phyloP scores from a whole-genome alignment of 2,888 invertebrate species.

The Trissoscelio sp. region DNA sequence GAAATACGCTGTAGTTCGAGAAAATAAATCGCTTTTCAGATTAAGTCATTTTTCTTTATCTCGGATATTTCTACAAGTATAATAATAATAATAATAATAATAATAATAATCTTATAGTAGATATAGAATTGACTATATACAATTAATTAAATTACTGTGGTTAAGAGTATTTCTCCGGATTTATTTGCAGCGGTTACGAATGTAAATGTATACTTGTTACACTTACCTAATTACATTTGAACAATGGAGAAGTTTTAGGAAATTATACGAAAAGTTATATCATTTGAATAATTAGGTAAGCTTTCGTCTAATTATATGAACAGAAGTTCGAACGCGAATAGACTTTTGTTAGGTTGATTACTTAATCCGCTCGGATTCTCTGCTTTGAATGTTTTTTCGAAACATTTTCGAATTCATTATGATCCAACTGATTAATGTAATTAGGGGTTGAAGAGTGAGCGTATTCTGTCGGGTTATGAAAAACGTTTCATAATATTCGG shows the following conservation, averaged over 20 bases:
- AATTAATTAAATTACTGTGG: too few species aligned
- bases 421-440: neutral
- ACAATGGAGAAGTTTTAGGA: neutral
- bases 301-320: slow-evolving; percentile 11
- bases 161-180: too few species aligned
- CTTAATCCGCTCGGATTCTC: neutral
- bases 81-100: too few species aligned
- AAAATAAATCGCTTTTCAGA: neutral
- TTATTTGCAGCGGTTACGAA: neutral
- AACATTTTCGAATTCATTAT: neutral
- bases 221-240: neutral
- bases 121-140: too few species aligned
- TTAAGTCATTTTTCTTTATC: neutral
- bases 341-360: slow-evolving; percentile 1
- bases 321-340: slow-evolving; percentile 9
- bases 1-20: neutral
- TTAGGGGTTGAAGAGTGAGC: neutral
- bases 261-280: slow-evolving; percentile 20
- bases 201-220: neutral
- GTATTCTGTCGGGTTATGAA: neutral
- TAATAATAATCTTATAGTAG: too few species aligned
- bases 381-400: neutral
- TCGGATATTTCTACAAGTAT: too few species aligned
- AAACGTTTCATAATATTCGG: neutral
- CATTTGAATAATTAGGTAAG: slow-evolving; percentile 14